Evolutionary conservation across 2,797 vertebrate species (phyloP), one percentile per base, ranked within the genome.

Genomic region (Poeciliopsis paucimaculata): DNA sequence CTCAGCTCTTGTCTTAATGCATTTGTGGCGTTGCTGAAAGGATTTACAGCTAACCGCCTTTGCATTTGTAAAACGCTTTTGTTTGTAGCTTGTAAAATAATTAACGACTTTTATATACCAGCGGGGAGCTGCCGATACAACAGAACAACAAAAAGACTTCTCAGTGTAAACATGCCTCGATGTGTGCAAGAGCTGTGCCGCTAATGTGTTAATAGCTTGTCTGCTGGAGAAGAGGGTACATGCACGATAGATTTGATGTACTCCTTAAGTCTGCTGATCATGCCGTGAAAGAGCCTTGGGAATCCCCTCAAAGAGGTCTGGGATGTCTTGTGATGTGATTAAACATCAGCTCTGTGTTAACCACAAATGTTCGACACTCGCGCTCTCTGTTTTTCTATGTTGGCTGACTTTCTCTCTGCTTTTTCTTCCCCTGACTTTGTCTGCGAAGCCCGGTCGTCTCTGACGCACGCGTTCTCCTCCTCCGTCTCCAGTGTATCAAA

Each of bases 321-420:
- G 90, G 91, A 88, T 81, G 57, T 89, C 86, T 93, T 89, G 86
- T 88, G 85, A 91, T 92, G 90, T 92, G 88, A 93, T 93, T 93
- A 91, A 93, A 88, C 88, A 85, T 89, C 78, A 90, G 87, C 85
- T 88, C 82, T 86, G 81, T 51, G 81, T 92, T 92, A 89, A 91
- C 86, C 89, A 89, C 88, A 90, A 92, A 86, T 86, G 84, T 88
- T 90, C 79, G 57, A 81, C 46, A 41, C 80, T 83, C 51, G 0
- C 57, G 41, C 81, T 81, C 5, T 78, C 8, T 47, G 4, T 66
- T 34, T 43, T n/a, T 75, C 41, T 76, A 12, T 83, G 75, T 82
- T 10, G 36, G 68, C 77, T 76, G 18, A 5, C 78, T 74, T 28
- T 13, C 80, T 83, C 78, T 49, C 57, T 53, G 72, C 49, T 73